Evolutionary conservation across 2,888 invertebrate species (phyloP).

Genomic region (Eilema caniola): DNA sequence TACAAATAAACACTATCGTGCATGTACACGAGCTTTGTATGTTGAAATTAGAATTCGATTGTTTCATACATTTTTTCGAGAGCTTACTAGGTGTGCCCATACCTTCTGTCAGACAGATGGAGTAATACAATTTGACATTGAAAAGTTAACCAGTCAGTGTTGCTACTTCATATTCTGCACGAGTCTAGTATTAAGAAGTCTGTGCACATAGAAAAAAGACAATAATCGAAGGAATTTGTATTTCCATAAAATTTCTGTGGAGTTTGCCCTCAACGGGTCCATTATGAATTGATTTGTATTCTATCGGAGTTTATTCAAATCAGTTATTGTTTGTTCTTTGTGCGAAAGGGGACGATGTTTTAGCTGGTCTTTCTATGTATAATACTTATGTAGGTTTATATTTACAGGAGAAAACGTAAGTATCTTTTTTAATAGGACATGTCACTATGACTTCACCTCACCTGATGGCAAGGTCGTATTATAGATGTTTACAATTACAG

Average conservation of each 20-base stretch:
- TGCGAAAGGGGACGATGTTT: constrained; percentile 60
- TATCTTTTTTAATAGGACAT: too few relatives aligned
- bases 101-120: constrained; percentile 16
- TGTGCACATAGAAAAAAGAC: constrained; percentile 50
- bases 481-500: too few relatives aligned
- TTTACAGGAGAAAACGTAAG: neutral
- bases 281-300: constrained; percentile 77
- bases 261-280: constrained; percentile 57
- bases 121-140: constrained; percentile 41
- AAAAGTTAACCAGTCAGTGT: constrained; percentile 29
- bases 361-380: constrained; percentile 25
- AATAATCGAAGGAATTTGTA: constrained; percentile 60
- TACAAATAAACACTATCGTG: too few relatives aligned
- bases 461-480: too few relatives aligned
- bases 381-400: neutral
- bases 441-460: too few relatives aligned
- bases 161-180: constrained; percentile 38
- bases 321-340: constrained; percentile 75
- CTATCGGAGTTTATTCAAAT: constrained; percentile 75
- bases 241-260: constrained; percentile 63
- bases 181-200: constrained; percentile 39
- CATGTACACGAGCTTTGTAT: too few relatives aligned
- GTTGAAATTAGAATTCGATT: too few relatives aligned
- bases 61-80: too few relatives aligned
- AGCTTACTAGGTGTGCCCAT: too few relatives aligned